phyloP scores from a whole-genome alignment of 2,797 vertebrate species.

The Scleropages formosus region DNA sequence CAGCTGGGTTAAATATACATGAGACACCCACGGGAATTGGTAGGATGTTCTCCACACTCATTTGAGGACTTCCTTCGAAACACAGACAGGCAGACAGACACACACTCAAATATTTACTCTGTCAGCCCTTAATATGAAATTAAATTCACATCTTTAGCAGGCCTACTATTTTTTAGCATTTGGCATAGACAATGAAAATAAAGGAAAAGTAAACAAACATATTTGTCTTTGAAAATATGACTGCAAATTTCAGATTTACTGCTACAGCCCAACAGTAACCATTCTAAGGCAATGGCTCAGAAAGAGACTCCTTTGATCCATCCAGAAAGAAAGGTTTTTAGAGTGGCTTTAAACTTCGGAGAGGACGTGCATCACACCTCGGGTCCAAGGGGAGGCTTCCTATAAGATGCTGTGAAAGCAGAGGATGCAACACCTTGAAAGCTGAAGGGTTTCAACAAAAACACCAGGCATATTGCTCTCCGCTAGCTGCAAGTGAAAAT shows the following conservation, averaged over 20 bases:
- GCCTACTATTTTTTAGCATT: background rate
- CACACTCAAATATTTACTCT: background rate
- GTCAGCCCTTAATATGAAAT: background rate
- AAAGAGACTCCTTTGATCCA: background rate
- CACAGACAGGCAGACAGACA: too few relatives aligned
- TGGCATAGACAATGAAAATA: background rate
- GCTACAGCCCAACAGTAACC: background rate
- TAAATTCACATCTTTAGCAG: background rate
- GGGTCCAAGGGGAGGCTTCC: conserved; percentile 48
- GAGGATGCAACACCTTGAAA: conserved; percentile 56
- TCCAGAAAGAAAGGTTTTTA: background rate
- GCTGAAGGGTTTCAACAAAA: conserved; percentile 53
- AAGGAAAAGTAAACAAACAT: conserved; percentile 13
- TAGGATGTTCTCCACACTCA: conserved; percentile 36
- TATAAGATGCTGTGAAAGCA: conserved; percentile 50
- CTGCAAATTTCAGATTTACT: background rate
- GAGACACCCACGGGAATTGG: conserved; percentile 40
- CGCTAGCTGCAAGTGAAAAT: conserved; percentile 52
- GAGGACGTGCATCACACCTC: conserved; percentile 50
- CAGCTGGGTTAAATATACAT: conserved; percentile 54
- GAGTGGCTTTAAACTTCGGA: conserved; percentile 48
- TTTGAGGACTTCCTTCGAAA: background rate
- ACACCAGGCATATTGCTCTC: conserved; percentile 53
- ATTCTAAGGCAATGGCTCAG: background rate
- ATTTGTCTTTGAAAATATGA: background rate